Percentiles rank a stretch among this genome's conserved stretches.
Conservation (phyloP, 1,140 invertebrate species). For the Scylla paramamosain region DNA sequence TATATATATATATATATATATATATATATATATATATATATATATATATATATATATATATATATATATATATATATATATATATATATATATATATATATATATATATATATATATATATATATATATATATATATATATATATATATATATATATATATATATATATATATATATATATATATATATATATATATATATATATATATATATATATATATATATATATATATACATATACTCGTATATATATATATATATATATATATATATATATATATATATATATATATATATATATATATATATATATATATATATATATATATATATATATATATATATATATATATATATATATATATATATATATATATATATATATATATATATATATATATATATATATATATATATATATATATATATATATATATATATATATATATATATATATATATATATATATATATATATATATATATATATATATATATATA, state of each 20-base stretch:
- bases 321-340: slow-evolving; percentile 45
- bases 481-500: slow-evolving; percentile 64
- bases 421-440: slow-evolving; percentile 41
- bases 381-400: background rate
- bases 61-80: slow-evolving; percentile 32
- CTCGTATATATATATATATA: slow-evolving; percentile 45
- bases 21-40: slow-evolving; percentile 32
- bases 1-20: slow-evolving; percentile 32
- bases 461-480: slow-evolving; percentile 64
- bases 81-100: slow-evolving; percentile 32
- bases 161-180: slow-evolving; percentile 22
- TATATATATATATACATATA: slow-evolving; percentile 37
- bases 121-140: too few species aligned
- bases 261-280: slow-evolving; percentile 44
- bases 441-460: slow-evolving; percentile 52
- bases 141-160: background rate
- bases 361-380: slow-evolving; percentile 50
- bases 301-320: slow-evolving; percentile 55
- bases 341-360: slow-evolving; percentile 37
- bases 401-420: background rate
- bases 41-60: slow-evolving; percentile 35
- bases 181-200: slow-evolving; percentile 23
- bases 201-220: slow-evolving; percentile 22
- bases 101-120: slow-evolving; percentile 32
- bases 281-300: slow-evolving; percentile 51